These are phyloP conservation scores for Bryconaethiops microstoma DNA, from an alignment of 2,797 vertebrate species.

Conservation along the genomic window DNA sequence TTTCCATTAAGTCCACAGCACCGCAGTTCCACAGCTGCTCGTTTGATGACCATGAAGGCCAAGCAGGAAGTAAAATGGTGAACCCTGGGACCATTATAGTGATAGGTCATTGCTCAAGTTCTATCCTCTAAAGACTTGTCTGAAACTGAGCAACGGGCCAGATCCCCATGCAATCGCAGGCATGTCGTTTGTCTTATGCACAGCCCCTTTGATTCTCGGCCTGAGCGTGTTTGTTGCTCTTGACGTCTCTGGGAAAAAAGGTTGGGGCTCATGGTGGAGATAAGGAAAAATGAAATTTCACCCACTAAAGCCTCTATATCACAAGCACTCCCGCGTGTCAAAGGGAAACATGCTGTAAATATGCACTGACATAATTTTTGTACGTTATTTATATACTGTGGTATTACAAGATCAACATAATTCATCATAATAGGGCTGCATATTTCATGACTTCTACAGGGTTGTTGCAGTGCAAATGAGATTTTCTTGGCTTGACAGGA, in stretches of 20 bases:
- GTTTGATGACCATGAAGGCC: conserved; percentile 20
- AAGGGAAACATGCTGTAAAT: conserved; percentile 2
- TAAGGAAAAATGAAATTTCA: conserved; percentile 38
- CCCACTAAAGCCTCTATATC: conserved; percentile 41
- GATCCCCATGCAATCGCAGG: conserved; percentile 60
- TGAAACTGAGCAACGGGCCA: conserved; percentile 52
- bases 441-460: neutral
- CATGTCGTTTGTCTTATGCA: conserved; percentile 65
- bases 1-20: conserved; percentile 4
- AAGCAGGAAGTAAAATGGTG: conserved; percentile 28
- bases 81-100: conserved; percentile 21
- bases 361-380: neutral
- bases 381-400: conserved; percentile 5
- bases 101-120: conserved; percentile 46
- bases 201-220: conserved; percentile 58
- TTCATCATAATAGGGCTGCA: conserved; percentile 10
- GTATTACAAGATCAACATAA: conserved; percentile 16
- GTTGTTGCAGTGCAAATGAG: neutral
- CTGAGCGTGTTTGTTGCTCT: conserved; percentile 61
- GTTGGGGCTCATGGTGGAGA: conserved; percentile 17
- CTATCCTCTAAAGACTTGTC: conserved; percentile 46
- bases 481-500: neutral
- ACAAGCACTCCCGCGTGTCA: conserved; percentile 23
- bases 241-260: conserved; percentile 61
- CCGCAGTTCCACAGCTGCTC: conserved; percentile 24